Base-by-base conservation (phyloP, 1,140 invertebrate genomes). In the Hesperophylax magnus region DNA sequence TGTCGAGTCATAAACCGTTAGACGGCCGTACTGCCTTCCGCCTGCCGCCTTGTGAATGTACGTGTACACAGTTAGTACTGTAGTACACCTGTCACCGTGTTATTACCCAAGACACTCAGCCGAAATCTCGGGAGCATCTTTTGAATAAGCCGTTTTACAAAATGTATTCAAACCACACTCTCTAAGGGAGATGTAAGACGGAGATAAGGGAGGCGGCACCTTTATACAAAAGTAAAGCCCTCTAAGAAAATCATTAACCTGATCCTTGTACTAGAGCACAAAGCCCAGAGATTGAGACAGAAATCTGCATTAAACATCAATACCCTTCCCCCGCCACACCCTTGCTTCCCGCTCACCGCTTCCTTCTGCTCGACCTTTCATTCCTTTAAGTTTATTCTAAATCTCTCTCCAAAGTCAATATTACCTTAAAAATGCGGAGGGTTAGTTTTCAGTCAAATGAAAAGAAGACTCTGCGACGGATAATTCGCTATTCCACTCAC, bases 231-330 rank as follows among this genome's bases (percentile, higher is more conserved):
- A 67, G 76, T 77, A 71, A 77, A 75, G 65, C 82, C 56, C 72
- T 72, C 72, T 71, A 80, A 81, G 82, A 82, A 84, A 84, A 84
- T 84, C 82, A 84, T 84, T 84, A 84, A 84, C 77, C 74, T 82
- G 82, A 84, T 84, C 80, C 81, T 84, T 80, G 80, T 80, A 80
- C 74, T 72, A 80, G 78, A 74, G 80, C 80, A 84, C 82, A 84
- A 84, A 84, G 82, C 80, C 61, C 54, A 58, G 71, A 52, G 80
- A 74, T 74, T 67, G 34, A 58, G 74, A 47, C 61, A 34, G 67
- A 84, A 83, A 84, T 84, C 82, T 84, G 82, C 80, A 82, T 84
- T 81, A 74, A 82, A 80, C 82, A 82, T 82, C 82, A 84, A 84
- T 84, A 81, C 77, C 77, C 76, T 69, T 79, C 27, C 53, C 34